Evolutionary conservation across 2,888 invertebrate genomes (phyloP).

Genomic region (Invenusta paracnida): DNA sequence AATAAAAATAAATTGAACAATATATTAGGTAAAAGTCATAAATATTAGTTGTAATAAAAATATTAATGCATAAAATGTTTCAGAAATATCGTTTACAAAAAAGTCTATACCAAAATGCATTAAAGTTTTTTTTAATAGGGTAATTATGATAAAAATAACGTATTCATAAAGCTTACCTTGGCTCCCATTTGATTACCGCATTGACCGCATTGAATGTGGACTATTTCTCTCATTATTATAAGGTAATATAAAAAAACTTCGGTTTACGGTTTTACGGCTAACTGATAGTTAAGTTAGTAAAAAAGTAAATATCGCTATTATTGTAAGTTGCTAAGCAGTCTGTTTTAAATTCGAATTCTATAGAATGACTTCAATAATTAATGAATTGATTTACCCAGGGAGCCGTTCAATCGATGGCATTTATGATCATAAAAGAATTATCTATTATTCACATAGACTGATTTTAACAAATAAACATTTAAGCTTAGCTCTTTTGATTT

Average conservation of each 20-base stretch:
- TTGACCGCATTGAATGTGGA: constrained; percentile 87
- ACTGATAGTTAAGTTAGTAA: not conserved
- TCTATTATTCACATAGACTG: no score
- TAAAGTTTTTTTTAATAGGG: no score
- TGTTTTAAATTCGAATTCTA: not conserved
- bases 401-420: no score
- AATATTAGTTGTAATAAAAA: no score
- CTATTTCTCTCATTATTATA: constrained; percentile 80
- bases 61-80: no score
- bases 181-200: constrained; percentile 94
- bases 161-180: constrained; percentile 67
- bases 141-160: not conserved
- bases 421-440: no score
- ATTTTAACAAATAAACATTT: no score
- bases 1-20: constrained; percentile 47
- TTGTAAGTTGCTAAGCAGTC: not conserved
- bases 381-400: no score
- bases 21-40: no score
- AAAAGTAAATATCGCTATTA: not conserved
- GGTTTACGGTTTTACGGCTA: not conserved
- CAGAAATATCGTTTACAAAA: no score
- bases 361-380: not conserved
- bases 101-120: no score
- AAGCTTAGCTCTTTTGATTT: no score
- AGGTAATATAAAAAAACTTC: not conserved